Conservation (phyloP, 2,797 vertebrate genomes). For the Vireo griseus region DNA sequence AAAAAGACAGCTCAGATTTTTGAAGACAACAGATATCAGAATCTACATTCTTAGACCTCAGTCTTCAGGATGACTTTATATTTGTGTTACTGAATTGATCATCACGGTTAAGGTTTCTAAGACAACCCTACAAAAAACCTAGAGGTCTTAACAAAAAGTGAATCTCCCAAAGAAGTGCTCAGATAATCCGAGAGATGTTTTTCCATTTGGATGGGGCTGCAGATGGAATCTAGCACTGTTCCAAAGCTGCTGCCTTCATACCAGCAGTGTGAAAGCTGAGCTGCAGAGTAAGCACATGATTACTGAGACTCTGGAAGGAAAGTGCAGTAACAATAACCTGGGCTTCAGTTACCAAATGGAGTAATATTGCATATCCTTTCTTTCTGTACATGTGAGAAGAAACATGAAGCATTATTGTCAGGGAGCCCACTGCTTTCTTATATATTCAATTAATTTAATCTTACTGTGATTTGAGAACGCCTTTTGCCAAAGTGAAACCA, state of each 20-base stretch:
- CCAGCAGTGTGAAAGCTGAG: not conserved
- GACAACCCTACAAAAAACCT: not conserved
- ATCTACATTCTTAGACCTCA: fast-evolving
- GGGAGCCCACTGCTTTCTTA: not conserved
- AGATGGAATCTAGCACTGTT: not conserved
- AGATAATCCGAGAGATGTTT: not conserved
- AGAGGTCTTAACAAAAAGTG: not conserved
- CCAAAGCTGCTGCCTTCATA: not conserved
- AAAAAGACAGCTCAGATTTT: not conserved
- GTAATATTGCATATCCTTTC: not conserved
- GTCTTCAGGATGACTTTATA: not conserved
- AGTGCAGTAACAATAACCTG: not conserved
- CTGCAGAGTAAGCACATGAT: not conserved
- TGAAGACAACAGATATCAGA: not conserved
- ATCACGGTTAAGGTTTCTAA: not conserved
- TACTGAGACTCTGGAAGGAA: conserved; percentile 25
- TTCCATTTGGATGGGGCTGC: not conserved
- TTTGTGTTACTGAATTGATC: not conserved
- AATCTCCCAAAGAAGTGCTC: not conserved
- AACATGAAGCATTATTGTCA: not conserved
- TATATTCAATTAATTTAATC: not conserved
- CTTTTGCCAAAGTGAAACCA: not conserved
- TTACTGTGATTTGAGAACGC: not conserved
- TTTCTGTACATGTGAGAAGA: not conserved
- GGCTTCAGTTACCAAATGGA: not conserved